Evolutionary conservation across 2,888 invertebrate species (phyloP), one percentile per base, ranked within the genome.

Genomic region (Archaeoteleia sp.): DNA sequence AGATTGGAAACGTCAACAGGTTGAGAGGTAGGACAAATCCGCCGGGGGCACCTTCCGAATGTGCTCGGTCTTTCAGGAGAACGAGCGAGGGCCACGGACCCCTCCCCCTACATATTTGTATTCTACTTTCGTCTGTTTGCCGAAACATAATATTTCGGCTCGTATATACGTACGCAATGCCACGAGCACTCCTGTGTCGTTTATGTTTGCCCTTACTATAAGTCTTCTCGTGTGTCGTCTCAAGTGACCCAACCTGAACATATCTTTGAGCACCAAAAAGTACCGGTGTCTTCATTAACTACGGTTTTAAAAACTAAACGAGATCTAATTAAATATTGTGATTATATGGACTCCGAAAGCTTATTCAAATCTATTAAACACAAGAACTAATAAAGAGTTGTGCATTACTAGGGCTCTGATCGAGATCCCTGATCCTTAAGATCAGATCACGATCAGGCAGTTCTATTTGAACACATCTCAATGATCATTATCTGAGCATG

Each of bases 131-230:
- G 78, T 77, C 61, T 81, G 82, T 82, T 83, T 83, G 77, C 74
- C 76, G 81, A 79, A 82, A 82, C 82, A 83, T 80, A 82, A 82
- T 82, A 82, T 82, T 83, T 82, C 82, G 79, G 76, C 77, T 76
- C 55, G 75, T 75, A 74, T 72, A 72, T 71, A 70, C 68, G 73
- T 71, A 68, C 65, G 73, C 68, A 69, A 66, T 60, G 65, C 69
- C 73, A 69, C 63, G 67, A 67, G 66, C 46, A 70, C 61, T 73
- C 73, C 75, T 37, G 53, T 71, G 68, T 73, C 76, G 73, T 72
- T 74, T 73, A 68, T 76, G 75, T 77, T 77, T 75, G 72, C 73
- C 70, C 63, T 63, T 66, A 39, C 70, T 70, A 73, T 72, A 67
- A 71, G 72, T 70, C 63, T 75, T 55, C 62, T 67, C 60, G 43